Percentiles rank a stretch among this genome's conserved stretches.
Evolutionary conservation across 1,140 invertebrate species (phyloP).

Genomic region (Steinernema feltiae): DNA sequence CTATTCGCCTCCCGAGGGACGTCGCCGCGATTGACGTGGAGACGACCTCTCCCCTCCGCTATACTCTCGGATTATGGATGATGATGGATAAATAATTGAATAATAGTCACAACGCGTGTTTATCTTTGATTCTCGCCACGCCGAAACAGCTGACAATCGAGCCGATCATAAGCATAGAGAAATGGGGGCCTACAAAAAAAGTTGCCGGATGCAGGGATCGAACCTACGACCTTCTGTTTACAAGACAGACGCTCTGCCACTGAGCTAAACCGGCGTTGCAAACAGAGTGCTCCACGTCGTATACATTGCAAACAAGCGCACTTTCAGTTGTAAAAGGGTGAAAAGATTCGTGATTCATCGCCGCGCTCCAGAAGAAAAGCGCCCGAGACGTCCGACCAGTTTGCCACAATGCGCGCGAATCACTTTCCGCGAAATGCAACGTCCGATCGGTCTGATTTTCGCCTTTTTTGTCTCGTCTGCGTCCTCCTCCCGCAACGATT

Average conservation of each 20-base stretch:
- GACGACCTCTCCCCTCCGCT: not conserved
- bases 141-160: not conserved
- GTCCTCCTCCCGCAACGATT: no score
- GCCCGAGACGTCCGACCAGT: no score
- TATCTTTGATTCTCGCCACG: not conserved
- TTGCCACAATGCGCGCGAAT: no score
- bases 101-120: not conserved
- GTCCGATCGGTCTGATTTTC: no score
- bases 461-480: no score
- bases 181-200: not conserved
- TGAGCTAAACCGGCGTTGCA: no score
- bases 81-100: constrained; percentile 14
- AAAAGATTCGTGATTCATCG: no score
- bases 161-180: not conserved
- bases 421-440: no score
- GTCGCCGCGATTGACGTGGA: not conserved
- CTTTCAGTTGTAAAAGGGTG: no score
- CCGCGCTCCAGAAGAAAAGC: no score
- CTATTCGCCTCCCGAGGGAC: not conserved
- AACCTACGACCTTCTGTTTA: not conserved
- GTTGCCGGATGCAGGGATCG: not conserved
- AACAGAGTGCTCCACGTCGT: no score
- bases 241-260: not conserved
- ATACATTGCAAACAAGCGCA: no score
- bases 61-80: constrained; percentile 14